Evolutionary conservation across 2,888 invertebrate genomes (phyloP).

Genomic region (Aleiodes alternator): DNA sequence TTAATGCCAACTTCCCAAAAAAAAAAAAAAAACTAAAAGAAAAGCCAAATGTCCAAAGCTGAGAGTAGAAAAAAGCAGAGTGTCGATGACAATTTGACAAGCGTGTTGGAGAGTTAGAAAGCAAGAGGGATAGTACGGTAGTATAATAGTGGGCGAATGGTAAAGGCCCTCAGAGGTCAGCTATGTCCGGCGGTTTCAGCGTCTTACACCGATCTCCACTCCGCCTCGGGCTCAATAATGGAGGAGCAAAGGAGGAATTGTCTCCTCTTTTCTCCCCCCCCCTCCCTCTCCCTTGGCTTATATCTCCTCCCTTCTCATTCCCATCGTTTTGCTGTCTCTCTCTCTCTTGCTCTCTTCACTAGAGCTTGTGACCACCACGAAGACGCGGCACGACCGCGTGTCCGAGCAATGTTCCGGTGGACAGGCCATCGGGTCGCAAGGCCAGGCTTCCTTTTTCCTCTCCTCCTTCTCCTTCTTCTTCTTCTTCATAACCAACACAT

Average conservation of each 20-base stretch:
- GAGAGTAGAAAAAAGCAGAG: not conserved
- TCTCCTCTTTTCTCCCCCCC: conserved; percentile 33
- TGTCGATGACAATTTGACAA: conserved; percentile 39
- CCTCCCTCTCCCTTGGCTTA: conserved; percentile 48
- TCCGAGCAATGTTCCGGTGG: conserved; percentile 55
- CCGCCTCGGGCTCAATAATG: conserved; percentile 67
- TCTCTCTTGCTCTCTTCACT: not conserved
- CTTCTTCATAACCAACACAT: not conserved
- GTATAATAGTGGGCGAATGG: conserved; percentile 27
- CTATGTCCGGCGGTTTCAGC: conserved; percentile 48
- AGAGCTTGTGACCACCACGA: conserved; percentile 29
- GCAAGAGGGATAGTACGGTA: conserved; percentile 27
- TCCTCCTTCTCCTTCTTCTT: not conserved
- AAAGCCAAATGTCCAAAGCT: not conserved
- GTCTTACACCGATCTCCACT: conserved; percentile 71
- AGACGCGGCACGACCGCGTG: conserved; percentile 49
- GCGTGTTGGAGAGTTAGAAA: conserved; percentile 32
- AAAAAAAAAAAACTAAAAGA: not conserved
- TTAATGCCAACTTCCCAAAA: not conserved
- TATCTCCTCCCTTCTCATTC: conserved; percentile 40
- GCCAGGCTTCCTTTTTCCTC: conserved; percentile 48
- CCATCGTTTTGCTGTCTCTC: not conserved
- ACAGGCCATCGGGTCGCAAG: conserved; percentile 43
- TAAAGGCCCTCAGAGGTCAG: conserved; percentile 35
- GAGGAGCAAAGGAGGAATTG: conserved; percentile 54